These are phyloP conservation scores for Cheirogaleus major DNA, from an alignment of 2,797 vertebrate species.

Conservation along the genomic window DNA sequence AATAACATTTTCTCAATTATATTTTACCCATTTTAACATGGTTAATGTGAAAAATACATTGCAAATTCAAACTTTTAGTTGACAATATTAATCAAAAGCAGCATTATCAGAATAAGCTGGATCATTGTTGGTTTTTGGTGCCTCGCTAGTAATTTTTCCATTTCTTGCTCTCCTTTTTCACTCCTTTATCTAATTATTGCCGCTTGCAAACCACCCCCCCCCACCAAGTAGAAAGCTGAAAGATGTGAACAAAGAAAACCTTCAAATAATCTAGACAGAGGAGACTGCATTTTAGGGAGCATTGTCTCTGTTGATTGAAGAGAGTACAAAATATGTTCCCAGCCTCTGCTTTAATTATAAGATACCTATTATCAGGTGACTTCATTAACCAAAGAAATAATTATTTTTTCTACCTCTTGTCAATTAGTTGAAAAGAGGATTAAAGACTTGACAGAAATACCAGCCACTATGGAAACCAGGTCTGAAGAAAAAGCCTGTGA, in stretches of 20 bases:
- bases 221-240: not conserved
- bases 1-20: slow-evolving; percentile 21
- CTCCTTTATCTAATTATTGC: not conserved
- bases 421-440: slow-evolving; percentile 36
- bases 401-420: slow-evolving; percentile 20
- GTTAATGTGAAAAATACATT: slow-evolving; percentile 31
- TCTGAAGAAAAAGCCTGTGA: slow-evolving; percentile 11
- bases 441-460: slow-evolving; percentile 31
- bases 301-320: not conserved
- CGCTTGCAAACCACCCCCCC: not conserved
- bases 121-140: slow-evolving; percentile 1
- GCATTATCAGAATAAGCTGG: not conserved
- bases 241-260: not conserved
- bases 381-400: slow-evolving; percentile 40
- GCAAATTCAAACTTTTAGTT: slow-evolving; percentile 2
- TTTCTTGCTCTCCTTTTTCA: not conserved
- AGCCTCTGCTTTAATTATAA: slow-evolving; percentile 38
- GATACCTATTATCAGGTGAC: not conserved
- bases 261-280: slow-evolving; percentile 18
- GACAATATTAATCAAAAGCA: not conserved
- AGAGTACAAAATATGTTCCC: not conserved
- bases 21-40: slow-evolving; percentile 1
- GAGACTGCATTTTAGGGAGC: not conserved
- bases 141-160: not conserved
- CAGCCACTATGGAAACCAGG: not conserved